Percentiles rank a stretch among this genome's conserved stretches.
These are phyloP conservation scores for Lycia hirtaria DNA, from an alignment of 2,888 invertebrate genomes.

Conservation along the genomic window DNA sequence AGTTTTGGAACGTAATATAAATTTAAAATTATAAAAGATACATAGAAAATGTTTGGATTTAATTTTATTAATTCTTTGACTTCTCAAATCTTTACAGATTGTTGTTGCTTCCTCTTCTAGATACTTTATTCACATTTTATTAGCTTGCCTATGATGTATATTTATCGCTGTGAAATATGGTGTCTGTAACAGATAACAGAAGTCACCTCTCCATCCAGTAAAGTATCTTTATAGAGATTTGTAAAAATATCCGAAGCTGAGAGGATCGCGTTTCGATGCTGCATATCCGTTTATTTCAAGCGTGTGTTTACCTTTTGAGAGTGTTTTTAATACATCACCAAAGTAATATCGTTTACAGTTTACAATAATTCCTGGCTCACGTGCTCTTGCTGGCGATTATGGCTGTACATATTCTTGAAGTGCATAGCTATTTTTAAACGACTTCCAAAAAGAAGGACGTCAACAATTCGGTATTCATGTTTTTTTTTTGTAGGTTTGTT, in stretches of 20 bases:
- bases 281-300: slow-evolving; percentile 54
- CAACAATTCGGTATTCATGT: too few species aligned
- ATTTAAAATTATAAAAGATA: too few species aligned
- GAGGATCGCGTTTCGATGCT: slow-evolving; percentile 40
- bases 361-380: slow-evolving; percentile 29
- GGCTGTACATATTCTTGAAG: slow-evolving; percentile 15
- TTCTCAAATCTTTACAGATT: too few species aligned
- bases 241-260: slow-evolving; percentile 33
- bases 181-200: slow-evolving; percentile 12
- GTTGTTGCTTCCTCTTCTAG: too few species aligned
- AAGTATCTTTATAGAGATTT: slow-evolving; percentile 26
- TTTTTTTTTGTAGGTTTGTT: too few species aligned
- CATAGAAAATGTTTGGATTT: too few species aligned
- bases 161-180: background rate
- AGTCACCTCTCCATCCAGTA: slow-evolving; percentile 14
- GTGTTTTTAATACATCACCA: slow-evolving; percentile 59
- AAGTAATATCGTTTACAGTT: slow-evolving; percentile 45
- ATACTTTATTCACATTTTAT: background rate
- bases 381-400: slow-evolving; percentile 4
- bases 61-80: too few species aligned
- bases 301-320: slow-evolving; percentile 55
- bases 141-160: background rate
- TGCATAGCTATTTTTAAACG: slow-evolving; percentile 6
- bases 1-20: too few species aligned
- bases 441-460: too few species aligned